Percentiles rank a stretch among this genome's conserved stretches.
Conservation (phyloP, 2,888 invertebrate genomes). For the Temnothorax ravouxi region DNA sequence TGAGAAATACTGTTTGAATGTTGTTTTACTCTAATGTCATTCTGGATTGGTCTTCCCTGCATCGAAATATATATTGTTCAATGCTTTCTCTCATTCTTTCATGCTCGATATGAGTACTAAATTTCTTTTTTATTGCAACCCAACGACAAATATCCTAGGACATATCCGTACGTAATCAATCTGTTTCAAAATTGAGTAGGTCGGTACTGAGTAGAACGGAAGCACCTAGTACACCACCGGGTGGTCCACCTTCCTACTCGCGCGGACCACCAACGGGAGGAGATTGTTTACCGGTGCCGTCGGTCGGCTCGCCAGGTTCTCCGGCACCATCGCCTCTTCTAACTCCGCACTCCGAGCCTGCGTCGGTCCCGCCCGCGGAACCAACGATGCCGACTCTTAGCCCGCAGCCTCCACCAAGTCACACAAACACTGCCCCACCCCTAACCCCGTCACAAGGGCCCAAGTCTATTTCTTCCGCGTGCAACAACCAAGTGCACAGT, state of each 20-base stretch:
- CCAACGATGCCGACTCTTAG: slow-evolving; percentile 91
- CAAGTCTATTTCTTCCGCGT: slow-evolving; percentile 82
- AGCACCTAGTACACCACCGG: slow-evolving; percentile 88
- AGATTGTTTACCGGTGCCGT: slow-evolving; percentile 84
- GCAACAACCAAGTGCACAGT: slow-evolving; percentile 81
- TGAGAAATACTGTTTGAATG: background rate
- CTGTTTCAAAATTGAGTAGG: slow-evolving; percentile 66
- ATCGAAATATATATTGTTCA: background rate
- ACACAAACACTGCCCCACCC: slow-evolving; percentile 84
- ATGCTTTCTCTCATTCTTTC: slow-evolving; percentile 15
- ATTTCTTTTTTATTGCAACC: background rate
- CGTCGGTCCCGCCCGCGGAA: slow-evolving; percentile 90
- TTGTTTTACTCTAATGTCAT: background rate
- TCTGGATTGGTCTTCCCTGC: background rate
- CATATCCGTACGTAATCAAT: slow-evolving; percentile 33
- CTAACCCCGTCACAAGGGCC: slow-evolving; percentile 86
- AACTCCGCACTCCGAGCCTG: slow-evolving; percentile 90
- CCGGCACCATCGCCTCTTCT: slow-evolving; percentile 91
- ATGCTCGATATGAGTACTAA: slow-evolving; percentile 1
- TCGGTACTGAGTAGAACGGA: slow-evolving; percentile 81
- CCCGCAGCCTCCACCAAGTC: slow-evolving; percentile 89
- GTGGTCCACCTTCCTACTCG: slow-evolving; percentile 90
- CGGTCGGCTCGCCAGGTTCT: slow-evolving; percentile 88
- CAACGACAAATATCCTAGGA: background rate
- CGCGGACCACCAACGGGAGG: slow-evolving; percentile 87